Evolutionary conservation across 2,888 invertebrate genomes (phyloP).

Genomic region (Disparrhopalites patrizii): DNA sequence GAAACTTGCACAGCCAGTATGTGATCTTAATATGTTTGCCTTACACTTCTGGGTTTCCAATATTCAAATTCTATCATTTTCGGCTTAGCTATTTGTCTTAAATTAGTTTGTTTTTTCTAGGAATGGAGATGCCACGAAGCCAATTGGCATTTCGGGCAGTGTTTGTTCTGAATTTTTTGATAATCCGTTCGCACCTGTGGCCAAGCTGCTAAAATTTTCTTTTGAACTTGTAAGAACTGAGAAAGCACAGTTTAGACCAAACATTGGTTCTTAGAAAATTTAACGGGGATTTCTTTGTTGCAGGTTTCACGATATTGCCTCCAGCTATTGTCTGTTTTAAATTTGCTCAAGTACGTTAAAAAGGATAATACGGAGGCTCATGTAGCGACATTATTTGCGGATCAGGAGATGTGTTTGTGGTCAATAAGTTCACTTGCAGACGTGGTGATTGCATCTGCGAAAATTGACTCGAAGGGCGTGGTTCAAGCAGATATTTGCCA

Average conservation of each 20-base stretch:
- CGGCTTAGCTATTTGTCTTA: background rate
- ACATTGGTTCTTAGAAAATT: no score
- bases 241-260: background rate
- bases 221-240: background rate
- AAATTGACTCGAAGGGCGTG: conserved; percentile 21
- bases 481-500: conserved; percentile 22
- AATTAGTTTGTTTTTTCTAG: background rate
- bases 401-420: conserved; percentile 19
- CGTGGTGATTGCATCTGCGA: conserved; percentile 13
- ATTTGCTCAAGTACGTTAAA: conserved; percentile 17
- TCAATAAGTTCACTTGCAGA: conserved; percentile 16
- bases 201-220: background rate
- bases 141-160: background rate
- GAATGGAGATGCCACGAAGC: background rate
- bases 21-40: background rate
- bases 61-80: conserved; percentile 4
- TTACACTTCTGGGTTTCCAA: background rate
- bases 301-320: conserved; percentile 10
- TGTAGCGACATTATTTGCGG: conserved; percentile 8
- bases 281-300: background rate
- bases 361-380: conserved; percentile 7
- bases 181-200: conserved; percentile 13
- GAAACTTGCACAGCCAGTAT: conserved; percentile 18
- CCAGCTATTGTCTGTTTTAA: conserved; percentile 13
- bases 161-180: conserved; percentile 16